Conservation (phyloP, 35 echinoderm and acorn worm species). For the Ophiothrix spiculata region DNA sequence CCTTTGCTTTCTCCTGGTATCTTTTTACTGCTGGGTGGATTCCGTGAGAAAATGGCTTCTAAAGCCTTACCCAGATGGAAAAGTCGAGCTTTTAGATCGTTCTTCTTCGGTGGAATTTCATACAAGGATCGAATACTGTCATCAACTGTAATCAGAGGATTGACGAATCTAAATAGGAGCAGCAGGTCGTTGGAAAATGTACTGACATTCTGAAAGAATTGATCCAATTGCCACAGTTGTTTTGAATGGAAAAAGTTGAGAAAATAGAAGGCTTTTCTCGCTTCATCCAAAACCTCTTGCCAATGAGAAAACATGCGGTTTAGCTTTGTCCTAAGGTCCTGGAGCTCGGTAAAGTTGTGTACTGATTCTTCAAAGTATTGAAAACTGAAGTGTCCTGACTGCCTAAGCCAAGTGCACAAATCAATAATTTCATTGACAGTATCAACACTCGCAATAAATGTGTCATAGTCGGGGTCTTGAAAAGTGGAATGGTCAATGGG, state of each 20-base stretch:
- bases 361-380: conserved; percentile 5
- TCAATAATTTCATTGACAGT: conserved; percentile 19
- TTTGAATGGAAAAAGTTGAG: conserved; percentile 28
- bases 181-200: not conserved
- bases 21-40: not conserved
- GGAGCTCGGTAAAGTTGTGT: not conserved
- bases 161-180: conserved; percentile 4
- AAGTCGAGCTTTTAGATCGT: not conserved
- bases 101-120: not conserved
- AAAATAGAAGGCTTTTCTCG: not conserved
- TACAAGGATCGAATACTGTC: not conserved
- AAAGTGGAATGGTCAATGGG: not conserved
- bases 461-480: not conserved
- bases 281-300: not conserved
- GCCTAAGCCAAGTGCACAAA: not conserved
- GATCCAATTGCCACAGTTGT: conserved; percentile 21
- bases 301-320: not conserved
- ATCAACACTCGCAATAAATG: conserved; percentile 11
- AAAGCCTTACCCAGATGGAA: conserved; percentile 25
- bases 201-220: conserved; percentile 2
- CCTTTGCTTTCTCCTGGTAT: not conserved
- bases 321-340: not conserved
- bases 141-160: conserved; percentile 4
- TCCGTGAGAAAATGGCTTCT: not conserved
- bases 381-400: conserved; percentile 19